Percentiles rank a stretch among this genome's conserved stretches.
Conservation (phyloP, 2,888 invertebrate species). For the Callosobruchus maculatus region DNA sequence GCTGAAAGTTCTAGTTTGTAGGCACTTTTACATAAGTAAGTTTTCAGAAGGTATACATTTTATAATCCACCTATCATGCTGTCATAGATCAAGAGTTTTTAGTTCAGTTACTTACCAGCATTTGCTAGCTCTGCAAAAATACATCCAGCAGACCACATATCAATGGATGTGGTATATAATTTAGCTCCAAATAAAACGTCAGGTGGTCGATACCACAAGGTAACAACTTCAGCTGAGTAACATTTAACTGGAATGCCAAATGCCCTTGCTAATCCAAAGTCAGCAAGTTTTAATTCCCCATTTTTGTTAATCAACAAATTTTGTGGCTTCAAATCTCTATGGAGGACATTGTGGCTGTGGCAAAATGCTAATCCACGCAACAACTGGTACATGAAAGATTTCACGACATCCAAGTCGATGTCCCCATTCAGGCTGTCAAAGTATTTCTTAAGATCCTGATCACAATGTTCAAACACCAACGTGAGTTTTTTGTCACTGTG, state of each 20-base stretch:
- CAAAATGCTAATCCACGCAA: constrained; percentile 94
- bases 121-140: constrained; percentile 99
- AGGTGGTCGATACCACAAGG: constrained; percentile 97
- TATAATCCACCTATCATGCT: too few species aligned
- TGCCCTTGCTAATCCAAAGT: constrained; percentile 97
- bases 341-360: constrained; percentile 95
- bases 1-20: too few species aligned
- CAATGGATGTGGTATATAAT: constrained; percentile 96
- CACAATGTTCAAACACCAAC: constrained; percentile 98
- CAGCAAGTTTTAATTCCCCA: constrained; percentile 95
- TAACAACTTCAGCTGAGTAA: constrained; percentile 98
- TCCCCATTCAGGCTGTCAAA: constrained; percentile 98
- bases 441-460: constrained; percentile 97
- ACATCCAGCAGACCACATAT: constrained; percentile 99
- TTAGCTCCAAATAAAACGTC: constrained; percentile 99
- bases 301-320: constrained; percentile 96
- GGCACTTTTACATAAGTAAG: too few species aligned
- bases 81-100: too few species aligned
- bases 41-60: too few species aligned
- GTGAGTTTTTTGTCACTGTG: constrained; percentile 98
- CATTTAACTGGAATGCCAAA: constrained; percentile 99
- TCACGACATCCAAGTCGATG: constrained; percentile 93
- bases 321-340: constrained; percentile 90
- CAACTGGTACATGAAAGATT: constrained; percentile 93
- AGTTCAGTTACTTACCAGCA: constrained; percentile 65